phyloP scores from a whole-genome alignment of 2,113 vertebrate species.

The Microcebus tavaratra region DNA sequence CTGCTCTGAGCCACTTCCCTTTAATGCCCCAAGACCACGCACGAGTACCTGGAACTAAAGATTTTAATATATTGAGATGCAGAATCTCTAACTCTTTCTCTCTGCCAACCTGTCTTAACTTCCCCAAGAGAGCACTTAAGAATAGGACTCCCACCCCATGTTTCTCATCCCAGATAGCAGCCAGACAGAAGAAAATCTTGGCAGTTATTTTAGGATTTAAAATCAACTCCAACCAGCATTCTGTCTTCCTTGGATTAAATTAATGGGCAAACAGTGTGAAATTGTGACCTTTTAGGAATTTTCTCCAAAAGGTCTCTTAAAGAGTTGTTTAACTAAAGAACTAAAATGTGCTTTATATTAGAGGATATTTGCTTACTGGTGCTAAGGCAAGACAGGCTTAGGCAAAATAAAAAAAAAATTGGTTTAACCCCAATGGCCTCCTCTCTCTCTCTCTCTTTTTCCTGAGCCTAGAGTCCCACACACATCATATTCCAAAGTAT shows the following conservation, averaged over 20 bases:
- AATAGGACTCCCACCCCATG: neutral
- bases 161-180: neutral
- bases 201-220: neutral
- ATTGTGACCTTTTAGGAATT: neutral
- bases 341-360: neutral
- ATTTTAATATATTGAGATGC: neutral
- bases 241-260: neutral
- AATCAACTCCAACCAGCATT: neutral
- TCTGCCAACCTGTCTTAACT: neutral
- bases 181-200: neutral
- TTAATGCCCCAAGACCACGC: neutral
- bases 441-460: neutral
- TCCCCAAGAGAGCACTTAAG: neutral
- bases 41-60: neutral
- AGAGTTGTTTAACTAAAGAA: neutral
- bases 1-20: neutral
- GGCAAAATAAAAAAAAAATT: constrained; percentile 18
- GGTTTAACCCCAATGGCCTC: neutral
- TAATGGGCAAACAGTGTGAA: neutral
- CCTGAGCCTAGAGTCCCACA: neutral
- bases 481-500: neutral
- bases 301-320: neutral
- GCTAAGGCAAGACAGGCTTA: neutral
- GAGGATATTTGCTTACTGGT: neutral
- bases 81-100: neutral